Evolutionary conservation across 2,113 vertebrate genomes (phyloP), one percentile per base, ranked within the genome.

Genomic region (Toxotes jaculatrix): DNA sequence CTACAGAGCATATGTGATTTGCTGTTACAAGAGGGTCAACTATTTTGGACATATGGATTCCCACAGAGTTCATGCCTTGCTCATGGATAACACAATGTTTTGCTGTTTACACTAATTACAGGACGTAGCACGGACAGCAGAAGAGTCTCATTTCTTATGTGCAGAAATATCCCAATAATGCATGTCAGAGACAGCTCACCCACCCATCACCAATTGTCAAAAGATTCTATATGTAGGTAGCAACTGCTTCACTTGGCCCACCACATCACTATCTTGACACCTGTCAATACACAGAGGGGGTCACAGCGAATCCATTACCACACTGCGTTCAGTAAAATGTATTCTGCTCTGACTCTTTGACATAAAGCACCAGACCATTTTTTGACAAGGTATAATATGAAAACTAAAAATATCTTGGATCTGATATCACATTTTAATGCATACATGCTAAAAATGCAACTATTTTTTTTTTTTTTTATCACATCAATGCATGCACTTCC

Each of bases 91-190:
- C 27, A 27, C 27, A 27, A 27, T 62, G 34, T 61, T 77, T 80
- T 61, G 34, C 57, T 49, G 27, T 72, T 85, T 69, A 42, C 17
- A 64, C 56, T 67, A 77, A 73, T 88, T 65, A 78, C 36, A 64
- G 60, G 21, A 23, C 11, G n/a, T 53, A 57, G 45, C 68, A 57
- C 23, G 1, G 69, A 45, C 73, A 77, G 47, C n/a, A 70, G 51
- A 38, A 40, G 47, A 53, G 19, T 55, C 67, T 75, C 53, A 73
- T 89, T 85, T 80, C 83, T 86, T 84, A 74, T 84, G 61, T 53
- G 36, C 65, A 47, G 68, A 82, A 55, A 16, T 5, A 69, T 63
- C 62, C 21, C 23, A 79, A 87, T 74, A 79, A 51, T 63, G 55
- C 11, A 61, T 42, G 73, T 68, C 49, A 75, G 40, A 80, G 69